Base-by-base conservation (phyloP, 2,797 vertebrate species). In the Myiotriccus ornatus region DNA sequence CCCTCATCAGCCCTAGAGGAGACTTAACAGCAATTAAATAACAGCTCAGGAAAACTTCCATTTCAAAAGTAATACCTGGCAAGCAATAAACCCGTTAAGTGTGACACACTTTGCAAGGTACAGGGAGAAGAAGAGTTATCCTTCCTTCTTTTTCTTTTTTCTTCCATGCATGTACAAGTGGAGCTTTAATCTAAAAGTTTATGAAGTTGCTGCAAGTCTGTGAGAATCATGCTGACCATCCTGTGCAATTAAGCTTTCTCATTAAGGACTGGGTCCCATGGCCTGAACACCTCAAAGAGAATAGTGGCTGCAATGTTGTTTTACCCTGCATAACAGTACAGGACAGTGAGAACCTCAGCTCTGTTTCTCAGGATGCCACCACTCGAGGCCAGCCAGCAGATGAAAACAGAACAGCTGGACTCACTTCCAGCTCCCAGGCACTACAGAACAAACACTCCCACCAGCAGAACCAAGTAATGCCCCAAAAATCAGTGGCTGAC, bases 11-110 rank as follows among this genome's bases (percentile, higher is more conserved):
- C 53, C 71, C 82, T 78, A 64, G 53, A 67, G 28, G 69, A 86
- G 79, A 90, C 43, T 74, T 69, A 57, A 77, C 64, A 90, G 71
- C 75, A 93, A 79, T 74, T 55, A 88, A 88, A 91, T 16, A 87
- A 28, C 55, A 84, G 62, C 85, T 76, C 55, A 67, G 70, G 63
- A 63, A 65, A 83, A 84, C 76, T 67, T 86, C 23, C 0, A 28
- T 92, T 85, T 90, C 55, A 78, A 65, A 83, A 69, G 49, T 22
- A 71, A 5, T 43, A 83, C n/a, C 68, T 87, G 90, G 73, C 56
- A 93, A 89, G 81, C 49, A 91, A 93, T 43, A 90, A 87, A 46
- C 49, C 84, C 0, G 0, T 78, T 83, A 77, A 73, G 73, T 15
- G 14, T 47, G 64, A 81, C 53, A 65, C n/a, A 32, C 59, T 73